Conservation (phyloP, 2,888 invertebrate species). For the Schizaphis graminum region DNA sequence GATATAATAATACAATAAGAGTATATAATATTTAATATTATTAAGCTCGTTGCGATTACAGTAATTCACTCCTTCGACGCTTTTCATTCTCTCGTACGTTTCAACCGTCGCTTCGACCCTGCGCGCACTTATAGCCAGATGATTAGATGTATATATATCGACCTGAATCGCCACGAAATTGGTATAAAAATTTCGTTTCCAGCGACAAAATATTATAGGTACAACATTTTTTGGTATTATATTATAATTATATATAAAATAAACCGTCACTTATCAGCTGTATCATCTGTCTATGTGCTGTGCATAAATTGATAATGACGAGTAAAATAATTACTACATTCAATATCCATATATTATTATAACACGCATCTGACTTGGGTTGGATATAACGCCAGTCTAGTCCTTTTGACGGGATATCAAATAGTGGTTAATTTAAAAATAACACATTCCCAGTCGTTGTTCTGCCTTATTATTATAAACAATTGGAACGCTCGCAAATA, state of each 20-base stretch:
- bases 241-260: not conserved
- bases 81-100: not conserved
- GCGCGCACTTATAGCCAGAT: not conserved
- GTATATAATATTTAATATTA: not conserved
- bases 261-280: not conserved
- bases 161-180: not conserved
- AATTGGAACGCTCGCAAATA: not conserved
- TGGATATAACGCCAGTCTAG: not conserved
- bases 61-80: not conserved
- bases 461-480: not conserved
- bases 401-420: not conserved
- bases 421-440: slow-evolving; percentile 1
- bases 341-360: not conserved
- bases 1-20: not conserved
- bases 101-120: not conserved
- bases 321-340: not conserved
- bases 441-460: not conserved
- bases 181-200: not conserved
- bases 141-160: not conserved
- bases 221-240: no score
- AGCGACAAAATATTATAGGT: no score
- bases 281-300: not conserved
- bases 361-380: not conserved
- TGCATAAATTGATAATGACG: not conserved
- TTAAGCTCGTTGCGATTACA: not conserved